Percentiles rank a stretch among this genome's conserved stretches.
phyloP scores from a whole-genome alignment of 64 coral and sea anemone species.

The Dendrophyllia cribrosa region DNA sequence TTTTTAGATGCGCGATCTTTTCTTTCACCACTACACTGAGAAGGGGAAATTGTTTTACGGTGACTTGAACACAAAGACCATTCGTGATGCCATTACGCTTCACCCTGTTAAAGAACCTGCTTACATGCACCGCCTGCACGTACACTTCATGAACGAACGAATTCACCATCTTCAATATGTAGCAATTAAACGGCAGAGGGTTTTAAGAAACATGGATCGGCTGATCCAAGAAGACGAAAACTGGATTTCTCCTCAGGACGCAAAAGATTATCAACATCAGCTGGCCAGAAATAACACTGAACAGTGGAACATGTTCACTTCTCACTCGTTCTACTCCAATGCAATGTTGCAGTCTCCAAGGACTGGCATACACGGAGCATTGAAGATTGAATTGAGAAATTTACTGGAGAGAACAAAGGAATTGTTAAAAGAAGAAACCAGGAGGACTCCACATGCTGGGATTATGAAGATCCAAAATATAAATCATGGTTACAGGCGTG shows the following conservation, averaged over 20 bases:
- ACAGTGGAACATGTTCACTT: constrained; percentile 84
- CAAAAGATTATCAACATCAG: constrained; percentile 73
- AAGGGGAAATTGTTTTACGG: constrained; percentile 76
- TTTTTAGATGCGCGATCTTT: constrained; percentile 87
- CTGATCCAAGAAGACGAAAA: constrained; percentile 39
- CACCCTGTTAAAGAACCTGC: constrained; percentile 90
- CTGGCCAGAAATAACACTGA: constrained; percentile 39
- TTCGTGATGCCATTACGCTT: constrained; percentile 88
- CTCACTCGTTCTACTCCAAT: constrained; percentile 80
- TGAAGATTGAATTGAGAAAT: constrained; percentile 73
- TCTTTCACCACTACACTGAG: constrained; percentile 84
- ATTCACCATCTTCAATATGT: constrained; percentile 79
- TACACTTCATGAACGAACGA: constrained; percentile 73
- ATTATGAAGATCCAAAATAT: constrained; percentile 73
- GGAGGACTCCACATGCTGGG: constrained; percentile 53
- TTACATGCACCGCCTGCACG: constrained; percentile 90
- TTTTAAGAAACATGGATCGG: constrained; percentile 69
- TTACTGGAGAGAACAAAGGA: constrained; percentile 69
- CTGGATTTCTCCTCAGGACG: constrained; percentile 31
- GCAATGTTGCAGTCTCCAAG: constrained; percentile 61
- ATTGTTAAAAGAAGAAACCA: constrained; percentile 73
- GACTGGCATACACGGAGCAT: constrained; percentile 69
- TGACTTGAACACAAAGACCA: constrained; percentile 82
- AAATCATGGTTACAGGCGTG: constrained; percentile 86
- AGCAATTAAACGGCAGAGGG: constrained; percentile 61